Evolutionary conservation across 2,888 invertebrate species (phyloP), one percentile per base, ranked within the genome.

Genomic region (Hemaris fuciformis): DNA sequence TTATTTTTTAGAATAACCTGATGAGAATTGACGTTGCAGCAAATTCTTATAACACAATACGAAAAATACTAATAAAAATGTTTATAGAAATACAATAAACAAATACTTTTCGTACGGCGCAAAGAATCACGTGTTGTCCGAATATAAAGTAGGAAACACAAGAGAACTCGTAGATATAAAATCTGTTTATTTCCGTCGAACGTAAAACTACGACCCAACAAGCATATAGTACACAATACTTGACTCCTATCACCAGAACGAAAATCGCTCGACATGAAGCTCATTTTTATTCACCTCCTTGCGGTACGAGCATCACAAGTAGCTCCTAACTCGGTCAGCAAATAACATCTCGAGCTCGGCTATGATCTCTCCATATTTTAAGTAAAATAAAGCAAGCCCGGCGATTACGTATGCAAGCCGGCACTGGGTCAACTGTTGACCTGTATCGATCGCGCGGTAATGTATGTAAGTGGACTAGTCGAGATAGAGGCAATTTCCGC

Each of bases 401-500:
- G 41, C 53, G 60, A 60, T 60, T 60, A 60, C 60, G 60, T 60
- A 60, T 60, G 60, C 60, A 60, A 53, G 60, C 48, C 25, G 46
- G 48, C 48, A 60, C 10, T 60, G 48, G 60, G 60, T 60, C 60
- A 60, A 60, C 48, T 25, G 60, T 48, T 60, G 60, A 60, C 60
- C 60, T 48, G 25, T 60, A 62, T 60, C 59, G 62, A 62, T 57
- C 62, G 45, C 43, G 48, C 38, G 59, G 56, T 62, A 60, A 62
- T 62, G 57, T 62, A 62, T 62, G 62, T 56, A 62, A 60, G 62
- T 46, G 57, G 59, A 57, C 56, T 62, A 59, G 48, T 53, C 38
- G 48, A 60, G 60, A 60, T 60, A 60, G 60, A 48, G 48, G 60
- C 60, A 60, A 60, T 60, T 60, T 60, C 48, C 60, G 60, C 48